Evolutionary conservation across 2,113 vertebrate species (phyloP).

Genomic region (Centropus bengalensis): DNA sequence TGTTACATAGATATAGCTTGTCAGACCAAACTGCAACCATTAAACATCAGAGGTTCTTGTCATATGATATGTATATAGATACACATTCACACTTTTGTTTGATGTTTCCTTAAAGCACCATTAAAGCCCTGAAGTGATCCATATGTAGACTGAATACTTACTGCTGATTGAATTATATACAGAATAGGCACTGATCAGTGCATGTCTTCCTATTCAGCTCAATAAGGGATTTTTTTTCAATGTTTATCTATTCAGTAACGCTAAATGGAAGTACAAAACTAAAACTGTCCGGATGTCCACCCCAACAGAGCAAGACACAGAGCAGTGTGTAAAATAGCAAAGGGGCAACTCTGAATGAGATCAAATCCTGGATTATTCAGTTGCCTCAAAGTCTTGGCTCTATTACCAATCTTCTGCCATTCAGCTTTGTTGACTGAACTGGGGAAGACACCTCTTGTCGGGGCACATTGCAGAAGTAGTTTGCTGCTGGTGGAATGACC

Average conservation of each 20-base stretch:
- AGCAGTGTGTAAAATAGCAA: neutral
- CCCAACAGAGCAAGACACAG: neutral
- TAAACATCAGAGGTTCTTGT: neutral
- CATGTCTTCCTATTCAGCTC: neutral
- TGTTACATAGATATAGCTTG: neutral
- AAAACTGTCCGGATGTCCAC: neutral
- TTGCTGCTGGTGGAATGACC: neutral
- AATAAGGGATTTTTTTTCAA: neutral
- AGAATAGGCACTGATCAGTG: neutral
- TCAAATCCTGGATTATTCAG: neutral
- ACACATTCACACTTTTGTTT: neutral
- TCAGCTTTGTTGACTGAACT: neutral
- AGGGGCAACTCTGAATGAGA: neutral
- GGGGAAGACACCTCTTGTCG: fast-evolving
- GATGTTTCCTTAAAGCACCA: slow-evolving; percentile 13
- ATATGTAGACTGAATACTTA: neutral
- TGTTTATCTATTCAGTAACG: neutral
- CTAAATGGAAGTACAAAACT: neutral
- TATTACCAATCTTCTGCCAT: neutral
- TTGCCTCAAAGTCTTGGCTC: neutral
- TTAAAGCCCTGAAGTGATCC: neutral
- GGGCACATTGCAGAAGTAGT: neutral
- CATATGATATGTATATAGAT: neutral
- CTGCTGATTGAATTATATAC: neutral
- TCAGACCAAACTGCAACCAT: neutral